These are phyloP conservation scores for Thecophora atra DNA, from an alignment of 2,888 invertebrate genomes.

Conservation along the genomic window DNA sequence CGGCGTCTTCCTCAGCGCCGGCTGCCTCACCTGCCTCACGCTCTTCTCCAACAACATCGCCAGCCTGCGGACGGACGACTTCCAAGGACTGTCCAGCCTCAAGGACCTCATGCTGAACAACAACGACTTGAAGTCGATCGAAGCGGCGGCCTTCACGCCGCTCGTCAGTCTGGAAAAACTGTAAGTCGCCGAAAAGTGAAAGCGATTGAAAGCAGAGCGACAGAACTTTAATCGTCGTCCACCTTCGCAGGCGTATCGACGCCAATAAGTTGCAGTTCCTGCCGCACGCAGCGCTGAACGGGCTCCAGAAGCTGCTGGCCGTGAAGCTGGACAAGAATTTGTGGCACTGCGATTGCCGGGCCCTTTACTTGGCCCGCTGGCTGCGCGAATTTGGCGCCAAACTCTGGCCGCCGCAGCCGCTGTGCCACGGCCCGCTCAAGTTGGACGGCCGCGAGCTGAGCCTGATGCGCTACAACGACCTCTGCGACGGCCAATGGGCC, in stretches of 20 bases:
- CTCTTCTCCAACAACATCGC: slow-evolving; percentile 69
- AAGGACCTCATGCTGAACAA: slow-evolving; percentile 71
- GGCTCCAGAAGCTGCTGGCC: slow-evolving; percentile 69
- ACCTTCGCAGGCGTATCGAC: slow-evolving; percentile 68
- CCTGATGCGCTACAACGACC: slow-evolving; percentile 71
- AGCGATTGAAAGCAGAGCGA: not conserved
- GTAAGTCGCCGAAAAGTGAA: slow-evolving; percentile 64
- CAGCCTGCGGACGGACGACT: slow-evolving; percentile 65
- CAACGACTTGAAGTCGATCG: slow-evolving; percentile 68
- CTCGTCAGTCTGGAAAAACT: slow-evolving; percentile 67
- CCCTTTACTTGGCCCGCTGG: slow-evolving; percentile 73
- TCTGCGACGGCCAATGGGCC: slow-evolving; percentile 79
- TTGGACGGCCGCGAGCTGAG: slow-evolving; percentile 67
- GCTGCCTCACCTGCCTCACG: slow-evolving; percentile 67
- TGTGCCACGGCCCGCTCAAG: slow-evolving; percentile 68
- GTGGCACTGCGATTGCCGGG: slow-evolving; percentile 74
- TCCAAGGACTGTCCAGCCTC: slow-evolving; percentile 67
- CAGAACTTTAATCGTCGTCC: not conserved
- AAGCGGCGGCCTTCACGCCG: slow-evolving; percentile 64
- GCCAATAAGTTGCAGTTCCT: slow-evolving; percentile 73
- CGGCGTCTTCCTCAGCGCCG: slow-evolving; percentile 66
- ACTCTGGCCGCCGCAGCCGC: slow-evolving; percentile 68
- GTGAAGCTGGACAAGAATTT: slow-evolving; percentile 73
- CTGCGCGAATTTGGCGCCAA: slow-evolving; percentile 67
- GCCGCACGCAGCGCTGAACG: slow-evolving; percentile 71